These are phyloP conservation scores for Cryptoblepharus egeriae DNA, from an alignment of 2,797 vertebrate genomes.

Conservation along the genomic window DNA sequence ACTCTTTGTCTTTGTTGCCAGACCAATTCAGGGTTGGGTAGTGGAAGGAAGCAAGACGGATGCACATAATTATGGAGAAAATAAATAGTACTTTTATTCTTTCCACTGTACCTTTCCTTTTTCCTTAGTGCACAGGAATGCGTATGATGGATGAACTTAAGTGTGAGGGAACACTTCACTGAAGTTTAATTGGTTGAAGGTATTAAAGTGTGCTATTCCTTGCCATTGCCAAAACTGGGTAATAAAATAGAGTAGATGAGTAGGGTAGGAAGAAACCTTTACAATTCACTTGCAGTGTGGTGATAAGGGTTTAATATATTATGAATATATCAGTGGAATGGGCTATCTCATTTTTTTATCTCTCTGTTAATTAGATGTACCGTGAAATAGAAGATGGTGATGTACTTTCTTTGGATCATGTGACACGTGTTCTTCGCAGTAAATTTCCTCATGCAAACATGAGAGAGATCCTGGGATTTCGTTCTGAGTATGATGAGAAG, in stretches of 20 bases:
- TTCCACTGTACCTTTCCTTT: not conserved
- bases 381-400: constrained; percentile 79
- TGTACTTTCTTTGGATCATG: constrained; percentile 80
- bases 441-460: constrained; percentile 85
- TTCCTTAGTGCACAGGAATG: constrained; percentile 2
- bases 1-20: constrained; percentile 10
- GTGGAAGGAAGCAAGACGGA: not conserved
- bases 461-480: constrained; percentile 81
- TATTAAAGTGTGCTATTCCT: constrained; percentile 19
- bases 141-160: constrained; percentile 25
- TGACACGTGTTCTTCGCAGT: constrained; percentile 83
- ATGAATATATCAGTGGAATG: constrained; percentile 15
- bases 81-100: constrained; percentile 20
- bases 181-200: constrained; percentile 39
- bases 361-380: constrained; percentile 82
- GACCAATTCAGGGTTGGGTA: not conserved
- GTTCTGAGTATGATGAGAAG: constrained; percentile 86
- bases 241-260: constrained; percentile 30
- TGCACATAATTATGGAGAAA: not conserved
- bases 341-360: not conserved
- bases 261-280: not conserved
- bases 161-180: constrained; percentile 13
- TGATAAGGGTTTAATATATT: not conserved
- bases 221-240: constrained; percentile 32
- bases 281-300: not conserved